Evolutionary conservation across 2,797 vertebrate genomes (phyloP).

Genomic region (Phylloscopus collybita): DNA sequence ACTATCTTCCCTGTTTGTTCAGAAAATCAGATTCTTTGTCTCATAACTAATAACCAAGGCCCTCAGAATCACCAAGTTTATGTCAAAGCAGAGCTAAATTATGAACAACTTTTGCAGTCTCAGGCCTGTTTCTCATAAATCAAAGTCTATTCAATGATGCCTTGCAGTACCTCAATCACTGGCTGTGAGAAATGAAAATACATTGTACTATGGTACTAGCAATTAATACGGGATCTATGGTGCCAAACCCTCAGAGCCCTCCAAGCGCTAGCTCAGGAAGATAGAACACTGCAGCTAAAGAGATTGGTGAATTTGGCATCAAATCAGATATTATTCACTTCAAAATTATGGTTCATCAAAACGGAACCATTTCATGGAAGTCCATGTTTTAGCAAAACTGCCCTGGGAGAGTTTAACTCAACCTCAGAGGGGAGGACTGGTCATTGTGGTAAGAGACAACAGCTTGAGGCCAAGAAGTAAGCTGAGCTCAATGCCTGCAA

Average conservation of each 20-base stretch:
- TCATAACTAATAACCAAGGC: neutral
- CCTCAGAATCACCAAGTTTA: neutral
- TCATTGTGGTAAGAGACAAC: neutral
- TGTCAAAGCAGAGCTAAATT: slow-evolving; percentile 11
- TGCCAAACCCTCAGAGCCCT: neutral
- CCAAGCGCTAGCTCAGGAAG: neutral
- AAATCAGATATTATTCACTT: neutral
- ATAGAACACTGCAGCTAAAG: neutral
- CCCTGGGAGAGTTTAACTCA: neutral
- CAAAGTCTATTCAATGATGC: neutral
- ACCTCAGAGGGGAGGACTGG: neutral
- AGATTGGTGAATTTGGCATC: neutral
- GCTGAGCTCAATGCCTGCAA: neutral
- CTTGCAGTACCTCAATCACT: slow-evolving; percentile 12
- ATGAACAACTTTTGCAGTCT: neutral
- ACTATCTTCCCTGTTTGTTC: neutral
- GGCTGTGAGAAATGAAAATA: slow-evolving; percentile 25
- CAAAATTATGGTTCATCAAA: neutral
- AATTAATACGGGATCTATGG: neutral
- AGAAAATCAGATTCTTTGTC: neutral
- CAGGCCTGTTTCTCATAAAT: neutral
- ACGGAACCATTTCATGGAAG: neutral
- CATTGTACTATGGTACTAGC: neutral
- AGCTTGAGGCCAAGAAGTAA: neutral
- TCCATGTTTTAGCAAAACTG: neutral